Evolutionary conservation across 2,888 invertebrate genomes (phyloP), one percentile per base, ranked within the genome.

Genomic region (Aphidius colemani): DNA sequence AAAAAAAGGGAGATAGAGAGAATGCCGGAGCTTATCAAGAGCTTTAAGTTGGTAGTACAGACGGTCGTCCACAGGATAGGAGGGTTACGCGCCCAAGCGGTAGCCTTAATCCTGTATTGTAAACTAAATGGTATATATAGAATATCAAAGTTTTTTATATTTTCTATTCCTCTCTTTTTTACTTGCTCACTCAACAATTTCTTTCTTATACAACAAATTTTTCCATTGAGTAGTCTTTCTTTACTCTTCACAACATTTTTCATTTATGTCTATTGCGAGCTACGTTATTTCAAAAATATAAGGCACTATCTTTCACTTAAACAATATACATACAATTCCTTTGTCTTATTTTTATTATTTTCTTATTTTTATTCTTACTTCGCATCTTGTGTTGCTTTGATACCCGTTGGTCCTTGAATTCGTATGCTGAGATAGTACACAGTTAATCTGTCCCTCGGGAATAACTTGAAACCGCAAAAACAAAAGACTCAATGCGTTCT

Each of bases 91-190:
- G 48, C 53, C 56, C 44, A 59, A 59, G 64, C 70, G 69, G 71
- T 72, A 66, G 70, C 72, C 77, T 79, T 79, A 79, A 80, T 78
- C 78, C 78, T 74, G 75, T 77, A 80, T 78, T 80, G 78, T 76
- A 76, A 80, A 79, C 78, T 77, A 76, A 73, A 72, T 70, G 71
- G 74, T 72, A 72, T 73, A 76, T 30, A 5, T 74, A 70, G 68
- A 69, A 69, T 70, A 68, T 57, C 5, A 72, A 75, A 76, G 75
- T 76, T 79, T 78, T 76, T 76, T 72, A 69, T 68, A 69, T 70
- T 69, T 72, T 69, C 66, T 67, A 63, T 61, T 58, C 59, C 59
- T 53, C 62, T 59, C 56, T 48, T 51, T 50, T 59, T 49, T 55
- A 59, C 48, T 30, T 64, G 55, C 45, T 13, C 41, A 48, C 48